These are phyloP conservation scores for Drosophila monieri DNA, from an alignment of 2,888 invertebrate species.

Conservation along the genomic window DNA sequence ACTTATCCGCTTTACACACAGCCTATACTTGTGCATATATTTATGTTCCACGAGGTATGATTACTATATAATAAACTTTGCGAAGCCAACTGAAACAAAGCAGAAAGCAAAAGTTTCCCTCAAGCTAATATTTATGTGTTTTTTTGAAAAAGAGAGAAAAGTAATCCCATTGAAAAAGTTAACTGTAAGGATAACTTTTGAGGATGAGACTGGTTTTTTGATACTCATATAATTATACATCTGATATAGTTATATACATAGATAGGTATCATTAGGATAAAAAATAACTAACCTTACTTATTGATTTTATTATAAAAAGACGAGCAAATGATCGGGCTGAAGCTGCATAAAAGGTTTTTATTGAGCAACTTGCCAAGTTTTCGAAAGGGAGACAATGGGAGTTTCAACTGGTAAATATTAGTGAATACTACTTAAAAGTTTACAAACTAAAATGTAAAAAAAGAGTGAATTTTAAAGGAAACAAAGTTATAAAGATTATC, in stretches of 20 bases:
- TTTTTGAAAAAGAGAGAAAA: not conserved
- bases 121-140: constrained; percentile 14
- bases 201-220: not conserved
- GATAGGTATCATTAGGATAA: not conserved
- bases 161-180: constrained; percentile 9
- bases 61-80: constrained; percentile 27
- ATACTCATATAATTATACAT: constrained; percentile 1
- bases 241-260: not conserved
- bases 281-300: not conserved
- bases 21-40: constrained; percentile 35
- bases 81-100: constrained; percentile 13
- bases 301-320: not conserved
- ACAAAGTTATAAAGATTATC: not conserved
- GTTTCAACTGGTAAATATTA: constrained; percentile 19
- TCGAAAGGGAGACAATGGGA: constrained; percentile 4
- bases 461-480: not conserved
- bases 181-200: constrained; percentile 3
- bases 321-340: not conserved
- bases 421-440: constrained; percentile 16
- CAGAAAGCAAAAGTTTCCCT: constrained; percentile 9
- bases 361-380: constrained; percentile 4
- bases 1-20: constrained; percentile 16
- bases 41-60: constrained; percentile 28
- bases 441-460: not conserved
- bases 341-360: not conserved